phyloP scores from a whole-genome alignment of 2,888 invertebrate genomes.

The Phyllotreta striolata region DNA sequence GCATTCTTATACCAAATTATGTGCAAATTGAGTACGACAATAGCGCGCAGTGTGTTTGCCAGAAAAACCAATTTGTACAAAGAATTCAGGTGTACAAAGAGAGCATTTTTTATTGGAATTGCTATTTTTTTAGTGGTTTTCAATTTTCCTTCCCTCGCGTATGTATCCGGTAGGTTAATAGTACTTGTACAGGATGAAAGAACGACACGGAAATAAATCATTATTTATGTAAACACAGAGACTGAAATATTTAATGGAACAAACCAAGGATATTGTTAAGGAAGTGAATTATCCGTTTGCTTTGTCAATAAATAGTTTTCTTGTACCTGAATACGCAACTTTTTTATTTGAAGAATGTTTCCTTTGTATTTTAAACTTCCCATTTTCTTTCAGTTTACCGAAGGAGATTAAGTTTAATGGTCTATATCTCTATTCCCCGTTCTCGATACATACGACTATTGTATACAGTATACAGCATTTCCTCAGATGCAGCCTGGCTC shows the following conservation, averaged over 20 bases:
- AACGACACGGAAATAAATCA: conserved; percentile 5
- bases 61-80: conserved; percentile 7
- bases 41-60: conserved; percentile 1
- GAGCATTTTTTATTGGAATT: conserved; percentile 7
- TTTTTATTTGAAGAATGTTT: conserved; percentile 14
- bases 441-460: conserved; percentile 3
- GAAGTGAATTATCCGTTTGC: conserved; percentile 7
- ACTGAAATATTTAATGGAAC: conserved; percentile 8
- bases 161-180: no score
- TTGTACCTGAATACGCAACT: conserved; percentile 1
- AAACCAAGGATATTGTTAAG: conserved; percentile 11
- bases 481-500: neutral
- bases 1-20: conserved; percentile 15
- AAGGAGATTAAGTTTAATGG: conserved; percentile 18
- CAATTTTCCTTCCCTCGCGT: no score
- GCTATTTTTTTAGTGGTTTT: neutral
- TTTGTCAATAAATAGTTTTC: conserved; percentile 16
- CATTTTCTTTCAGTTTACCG: conserved; percentile 20
- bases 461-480: conserved; percentile 3
- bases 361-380: conserved; percentile 20
- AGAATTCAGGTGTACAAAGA: conserved; percentile 8
- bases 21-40: conserved; percentile 13
- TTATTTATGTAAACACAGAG: neutral
- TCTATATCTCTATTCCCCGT: conserved; percentile 7
- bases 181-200: no score